A percentile compares a stretch with the other conserved stretches of the same genome.
Conservation (phyloP, 2,888 invertebrate species). For the Stenurella melanura region DNA sequence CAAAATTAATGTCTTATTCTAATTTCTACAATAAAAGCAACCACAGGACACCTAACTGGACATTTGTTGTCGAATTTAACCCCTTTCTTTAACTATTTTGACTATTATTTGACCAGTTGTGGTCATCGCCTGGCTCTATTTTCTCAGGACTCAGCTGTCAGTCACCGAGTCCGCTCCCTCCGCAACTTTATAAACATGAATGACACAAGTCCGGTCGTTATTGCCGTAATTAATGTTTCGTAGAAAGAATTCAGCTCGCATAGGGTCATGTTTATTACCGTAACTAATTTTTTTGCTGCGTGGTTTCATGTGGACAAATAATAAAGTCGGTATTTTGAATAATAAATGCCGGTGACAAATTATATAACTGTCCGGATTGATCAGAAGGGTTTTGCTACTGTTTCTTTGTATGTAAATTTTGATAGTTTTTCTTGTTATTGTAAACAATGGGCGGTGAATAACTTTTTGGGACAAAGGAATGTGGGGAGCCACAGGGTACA, state of each 20-base stretch:
- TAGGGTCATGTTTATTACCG: constrained; percentile 55
- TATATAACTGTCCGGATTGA: constrained; percentile 36
- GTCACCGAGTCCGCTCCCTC: constrained; percentile 17
- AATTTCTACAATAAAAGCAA: constrained; percentile 39
- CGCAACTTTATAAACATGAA: constrained; percentile 10
- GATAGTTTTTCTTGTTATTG: constrained; percentile 10
- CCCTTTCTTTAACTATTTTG: constrained; percentile 21
- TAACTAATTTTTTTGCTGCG: constrained; percentile 55
- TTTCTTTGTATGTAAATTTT: constrained; percentile 34
- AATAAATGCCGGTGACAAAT: constrained; percentile 53
- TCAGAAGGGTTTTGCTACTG: constrained; percentile 33
- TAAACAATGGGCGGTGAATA: not conserved
- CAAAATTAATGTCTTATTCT: constrained; percentile 40
- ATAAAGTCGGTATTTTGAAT: constrained; percentile 49
- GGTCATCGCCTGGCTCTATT: constrained; percentile 15
- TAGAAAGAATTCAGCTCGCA: constrained; percentile 26
- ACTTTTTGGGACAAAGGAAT: constrained; percentile 3
- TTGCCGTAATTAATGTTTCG: constrained; percentile 57
- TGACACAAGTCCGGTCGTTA: constrained; percentile 47
- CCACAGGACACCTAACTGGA: constrained; percentile 22
- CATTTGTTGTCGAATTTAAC: constrained; percentile 34
- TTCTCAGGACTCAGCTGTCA: constrained; percentile 40
- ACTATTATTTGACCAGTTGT: constrained; percentile 22
- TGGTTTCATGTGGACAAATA: constrained; percentile 50
- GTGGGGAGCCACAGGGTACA: not conserved